Evolutionary conservation across 2,797 vertebrate species (phyloP).

Genomic region (Sphenodon punctatus): DNA sequence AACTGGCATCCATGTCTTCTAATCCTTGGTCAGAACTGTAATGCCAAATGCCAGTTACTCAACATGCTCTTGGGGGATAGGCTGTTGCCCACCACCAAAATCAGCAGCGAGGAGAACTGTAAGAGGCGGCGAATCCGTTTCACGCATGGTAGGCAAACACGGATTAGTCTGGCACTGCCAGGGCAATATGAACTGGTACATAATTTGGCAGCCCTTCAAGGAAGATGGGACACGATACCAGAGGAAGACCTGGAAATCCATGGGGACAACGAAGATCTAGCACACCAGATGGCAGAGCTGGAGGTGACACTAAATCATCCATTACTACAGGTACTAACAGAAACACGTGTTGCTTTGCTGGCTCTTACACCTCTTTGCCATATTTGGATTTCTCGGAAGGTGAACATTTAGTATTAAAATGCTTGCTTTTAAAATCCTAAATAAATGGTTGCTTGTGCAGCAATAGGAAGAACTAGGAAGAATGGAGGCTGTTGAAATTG

Average conservation of each 20-base stretch:
- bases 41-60: slow-evolving; percentile 87
- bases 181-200: slow-evolving; percentile 96
- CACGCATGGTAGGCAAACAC: slow-evolving; percentile 86
- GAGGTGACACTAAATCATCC: slow-evolving; percentile 92
- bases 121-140: slow-evolving; percentile 90
- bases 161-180: slow-evolving; percentile 89
- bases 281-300: slow-evolving; percentile 89
- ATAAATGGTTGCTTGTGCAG: too few species aligned
- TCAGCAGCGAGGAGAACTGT: slow-evolving; percentile 80
- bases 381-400: background rate
- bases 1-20: slow-evolving; percentile 87
- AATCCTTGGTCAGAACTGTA: slow-evolving; percentile 91
- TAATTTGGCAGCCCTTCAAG: slow-evolving; percentile 87
- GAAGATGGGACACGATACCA: slow-evolving; percentile 93
- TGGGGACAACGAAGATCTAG: slow-evolving; percentile 86
- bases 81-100: slow-evolving; percentile 82
- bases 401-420: too few species aligned
- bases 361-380: background rate
- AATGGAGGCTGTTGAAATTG: too few species aligned
- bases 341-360: background rate
- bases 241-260: slow-evolving; percentile 91
- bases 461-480: too few species aligned
- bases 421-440: too few species aligned
- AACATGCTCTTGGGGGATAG: slow-evolving; percentile 90
- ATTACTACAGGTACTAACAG: slow-evolving; percentile 85